A percentile compares a stretch with the other conserved stretches of the same genome.
phyloP scores from a whole-genome alignment of 2,797 vertebrate species.

The Brachyrhaphis roseni region DNA sequence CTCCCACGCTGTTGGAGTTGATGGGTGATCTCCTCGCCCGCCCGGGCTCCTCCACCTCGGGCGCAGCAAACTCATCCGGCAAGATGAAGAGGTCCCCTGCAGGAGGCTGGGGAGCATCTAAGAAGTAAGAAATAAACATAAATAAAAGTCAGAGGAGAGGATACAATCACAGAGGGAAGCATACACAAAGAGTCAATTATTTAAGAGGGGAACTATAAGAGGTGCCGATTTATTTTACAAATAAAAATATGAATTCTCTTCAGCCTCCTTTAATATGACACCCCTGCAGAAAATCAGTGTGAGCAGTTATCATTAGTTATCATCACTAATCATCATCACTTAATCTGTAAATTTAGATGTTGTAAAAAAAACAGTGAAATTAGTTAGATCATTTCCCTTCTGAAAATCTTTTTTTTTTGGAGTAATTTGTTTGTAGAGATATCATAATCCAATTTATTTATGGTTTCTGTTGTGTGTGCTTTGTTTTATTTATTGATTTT shows the following conservation, averaged over 20 bases:
- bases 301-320: too few relatives aligned
- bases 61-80: conserved; percentile 85
- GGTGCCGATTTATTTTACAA: too few relatives aligned
- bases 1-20: conserved; percentile 84
- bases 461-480: neutral
- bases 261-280: too few relatives aligned
- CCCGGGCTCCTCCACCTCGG: conserved; percentile 55
- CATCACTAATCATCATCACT: too few relatives aligned
- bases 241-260: too few relatives aligned
- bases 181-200: conserved; percentile 40
- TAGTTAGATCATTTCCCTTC: too few relatives aligned
- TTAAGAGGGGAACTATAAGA: conserved; percentile 4
- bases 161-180: conserved; percentile 15
- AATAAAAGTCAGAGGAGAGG: conserved; percentile 45
- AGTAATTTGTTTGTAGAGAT: too few relatives aligned
- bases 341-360: too few relatives aligned
- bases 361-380: too few relatives aligned
- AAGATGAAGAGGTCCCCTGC: conserved; percentile 81
- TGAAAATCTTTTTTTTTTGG: too few relatives aligned
- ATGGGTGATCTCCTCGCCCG: conserved; percentile 89
- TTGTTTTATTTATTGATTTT: neutral
- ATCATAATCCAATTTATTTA: too few relatives aligned
- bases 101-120: conserved; percentile 90
- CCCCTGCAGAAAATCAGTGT: too few relatives aligned
- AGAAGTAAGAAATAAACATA: neutral